Conservation (phyloP, 2,797 vertebrate genomes). For the Acipenser ruthenus region DNA sequence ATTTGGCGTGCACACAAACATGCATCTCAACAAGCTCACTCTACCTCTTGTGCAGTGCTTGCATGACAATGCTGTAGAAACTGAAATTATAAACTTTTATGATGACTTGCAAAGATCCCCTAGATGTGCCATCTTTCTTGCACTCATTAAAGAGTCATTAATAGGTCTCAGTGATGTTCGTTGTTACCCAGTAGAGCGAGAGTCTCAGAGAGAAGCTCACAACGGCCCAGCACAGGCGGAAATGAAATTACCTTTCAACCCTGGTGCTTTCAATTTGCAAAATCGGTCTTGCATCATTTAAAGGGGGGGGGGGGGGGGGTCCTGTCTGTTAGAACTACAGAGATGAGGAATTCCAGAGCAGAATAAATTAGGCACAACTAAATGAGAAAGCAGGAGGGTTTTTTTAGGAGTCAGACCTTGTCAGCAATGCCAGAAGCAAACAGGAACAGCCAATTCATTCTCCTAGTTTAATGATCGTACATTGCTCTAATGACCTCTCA, state of each 20-base stretch:
- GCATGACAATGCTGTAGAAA: no score
- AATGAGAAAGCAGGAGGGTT: not conserved
- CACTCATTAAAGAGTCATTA: conserved; percentile 17
- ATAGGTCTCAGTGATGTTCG: not conserved
- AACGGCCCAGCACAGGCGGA: not conserved
- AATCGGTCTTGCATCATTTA: not conserved
- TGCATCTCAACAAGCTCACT: no score
- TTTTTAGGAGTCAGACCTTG: not conserved
- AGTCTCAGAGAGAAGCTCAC: not conserved
- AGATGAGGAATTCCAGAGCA: not conserved
- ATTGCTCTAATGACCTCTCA: not conserved
- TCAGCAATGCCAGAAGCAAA: not conserved
- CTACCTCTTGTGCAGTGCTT: no score
- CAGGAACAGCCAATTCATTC: not conserved
- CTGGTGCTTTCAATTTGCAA: not conserved
- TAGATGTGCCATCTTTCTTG: not conserved
- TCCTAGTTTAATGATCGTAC: not conserved
- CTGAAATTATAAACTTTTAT: no score
- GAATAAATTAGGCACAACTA: conserved; percentile 5
- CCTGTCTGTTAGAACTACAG: conserved; percentile 2
- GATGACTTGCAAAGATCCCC: no score
- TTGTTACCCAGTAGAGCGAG: conserved; percentile 8
- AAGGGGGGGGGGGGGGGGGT: no score
- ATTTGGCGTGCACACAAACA: no score
- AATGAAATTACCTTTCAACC: conserved; percentile 6